Conservation (phyloP, 1,140 invertebrate genomes). For the Tetramorium parvispinum region DNA sequence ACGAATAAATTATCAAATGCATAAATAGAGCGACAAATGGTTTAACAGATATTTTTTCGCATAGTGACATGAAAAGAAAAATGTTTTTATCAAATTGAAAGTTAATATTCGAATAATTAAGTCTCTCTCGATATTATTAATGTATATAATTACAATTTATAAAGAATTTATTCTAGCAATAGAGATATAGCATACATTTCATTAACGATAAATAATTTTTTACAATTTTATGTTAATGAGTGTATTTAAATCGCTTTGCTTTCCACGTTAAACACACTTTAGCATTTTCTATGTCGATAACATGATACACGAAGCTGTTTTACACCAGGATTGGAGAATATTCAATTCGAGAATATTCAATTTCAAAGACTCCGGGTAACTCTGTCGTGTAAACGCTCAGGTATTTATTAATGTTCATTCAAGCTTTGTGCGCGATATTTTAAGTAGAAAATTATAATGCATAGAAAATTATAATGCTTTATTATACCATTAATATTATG, state of each 20-base stretch:
- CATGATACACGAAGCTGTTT: neutral
- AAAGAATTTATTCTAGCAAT: neutral
- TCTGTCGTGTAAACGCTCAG: neutral
- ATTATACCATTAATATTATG: neutral
- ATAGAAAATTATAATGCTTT: neutral
- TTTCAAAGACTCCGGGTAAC: conserved; percentile 6
- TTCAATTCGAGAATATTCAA: conserved; percentile 20
- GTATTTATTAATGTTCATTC: conserved; percentile 9
- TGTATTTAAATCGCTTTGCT: neutral
- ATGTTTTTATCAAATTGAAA: neutral
- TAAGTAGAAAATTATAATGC: neutral
- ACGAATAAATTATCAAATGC: conserved; percentile 4
- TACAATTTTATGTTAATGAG: neutral
- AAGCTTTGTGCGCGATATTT: neutral
- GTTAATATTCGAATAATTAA: neutral
- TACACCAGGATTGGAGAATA: neutral
- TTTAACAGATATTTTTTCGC: neutral
- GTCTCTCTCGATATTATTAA: too few relatives aligned
- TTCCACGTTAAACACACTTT: neutral
- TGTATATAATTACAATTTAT: neutral
- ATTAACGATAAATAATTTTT: neutral
- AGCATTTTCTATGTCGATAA: neutral
- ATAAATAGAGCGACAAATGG: neutral
- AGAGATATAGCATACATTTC: neutral
- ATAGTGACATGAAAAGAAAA: neutral